Evolutionary conservation across 2,113 vertebrate genomes (phyloP), one percentile per base, ranked within the genome.

Genomic region (Labeo catla): DNA sequence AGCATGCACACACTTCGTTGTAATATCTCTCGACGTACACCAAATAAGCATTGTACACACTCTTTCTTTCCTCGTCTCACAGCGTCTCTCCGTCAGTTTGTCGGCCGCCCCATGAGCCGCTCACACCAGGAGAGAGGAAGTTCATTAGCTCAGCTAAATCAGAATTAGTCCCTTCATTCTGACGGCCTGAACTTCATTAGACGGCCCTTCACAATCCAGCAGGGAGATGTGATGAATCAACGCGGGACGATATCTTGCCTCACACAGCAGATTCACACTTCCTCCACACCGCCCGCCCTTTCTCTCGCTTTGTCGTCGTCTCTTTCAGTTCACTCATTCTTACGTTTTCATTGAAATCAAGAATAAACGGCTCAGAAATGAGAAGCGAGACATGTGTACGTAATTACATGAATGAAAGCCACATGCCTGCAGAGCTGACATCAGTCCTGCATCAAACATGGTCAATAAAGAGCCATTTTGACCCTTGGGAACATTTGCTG

Each of bases 61-160:
- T 87, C 89, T 87, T 73, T 90, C 89, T 86, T 23, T 47, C 43
- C 76, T 76, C 15, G 81, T 86, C 89, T 89, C 88, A 23, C 6
- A 84, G 87, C 84, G 76, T 47, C 81, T 78, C 63, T 61, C 39
- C 43, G 81, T 59, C 81, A 68, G 49, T 96, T 95, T 96, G 96
- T 95, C 94, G 95, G 95, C 96, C 96, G 95, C 97, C 97, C 97
- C 97, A 97, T 96, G 96, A 96, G 97, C 96, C 96, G 96, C 97
- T 97, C 98, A 97, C 97, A 96, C 96, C 96, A 96, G 97, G 98
- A 98, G 97, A 97, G 93, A 97, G 96, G 97, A 98, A 98, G 97
- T 98, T 99, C 97, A 98, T 98, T 99, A 98, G 96, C 97, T 98
- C 97, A 98, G 97, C 97, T 97, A 97, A 98, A 98, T 99, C 98